Evolutionary conservation across 2,888 invertebrate genomes (phyloP), one percentile per base, ranked within the genome.

Genomic region (Rhogogaster chlorosoma): DNA sequence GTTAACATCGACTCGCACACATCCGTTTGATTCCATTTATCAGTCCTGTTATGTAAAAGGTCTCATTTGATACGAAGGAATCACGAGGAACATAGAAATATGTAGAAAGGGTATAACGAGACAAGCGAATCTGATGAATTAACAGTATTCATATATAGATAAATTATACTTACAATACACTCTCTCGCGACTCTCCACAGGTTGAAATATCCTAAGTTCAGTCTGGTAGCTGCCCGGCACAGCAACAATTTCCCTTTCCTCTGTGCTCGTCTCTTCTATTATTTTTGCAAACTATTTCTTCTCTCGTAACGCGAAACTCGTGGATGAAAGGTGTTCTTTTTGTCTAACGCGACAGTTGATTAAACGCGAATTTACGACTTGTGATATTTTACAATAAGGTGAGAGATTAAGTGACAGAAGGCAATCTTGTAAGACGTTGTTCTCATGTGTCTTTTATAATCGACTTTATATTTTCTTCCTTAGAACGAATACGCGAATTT

Each of bases 111-210:
- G 67, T 32, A 32, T 10, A 32, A 5, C 32, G 29, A 18, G 18
- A 67, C 32, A 26, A 22, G 9, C 15, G 29, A 67, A 67, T 67
- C 32, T 67, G 26, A 61, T 26, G 3, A 61, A 26, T 29, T 18
- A 32, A 67, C 26, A n/a, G 22, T 73, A 22, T 73, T n/a, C 12
- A 73, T 73, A 29, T 18, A n/a, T n/a, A n/a, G n/a, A n/a, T n/a
- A n/a, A n/a, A n/a, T 73, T 38, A 42, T 38, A 42, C 73, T 73
- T 26, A 94, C 94, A 92, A 94, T 93, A 91, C 94, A 94, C 92
- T 94, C 93, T 93, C 92, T 94, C 90, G 93, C 94, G 91, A 93
- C 92, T 92, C 92, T 94, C 94, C 94, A 94, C 94, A 94, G 94
- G 91, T 94, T 94, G 93, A 92, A 89, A 88, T 92, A 91, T 89